Conservation (phyloP, 2,888 invertebrate species). For the Rhagonycha fulva region DNA sequence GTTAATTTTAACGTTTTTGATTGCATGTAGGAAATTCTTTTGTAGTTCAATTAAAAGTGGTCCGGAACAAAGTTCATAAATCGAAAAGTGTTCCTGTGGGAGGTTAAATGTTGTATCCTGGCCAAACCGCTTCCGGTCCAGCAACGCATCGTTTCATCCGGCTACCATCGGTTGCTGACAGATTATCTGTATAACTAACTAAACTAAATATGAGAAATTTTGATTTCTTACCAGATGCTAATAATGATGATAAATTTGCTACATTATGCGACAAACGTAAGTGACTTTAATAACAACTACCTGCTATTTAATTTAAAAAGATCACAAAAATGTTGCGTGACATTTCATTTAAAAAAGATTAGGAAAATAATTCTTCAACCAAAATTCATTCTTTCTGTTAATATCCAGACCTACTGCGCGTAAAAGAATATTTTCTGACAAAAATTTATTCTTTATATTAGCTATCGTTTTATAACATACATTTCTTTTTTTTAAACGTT, state of each 20-base stretch:
- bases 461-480: neutral
- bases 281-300: slow-evolving; percentile 18
- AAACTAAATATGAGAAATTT: slow-evolving; percentile 27
- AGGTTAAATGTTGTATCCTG: slow-evolving; percentile 33
- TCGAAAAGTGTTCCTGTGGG: slow-evolving; percentile 30
- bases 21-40: slow-evolving; percentile 9
- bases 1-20: slow-evolving; percentile 6
- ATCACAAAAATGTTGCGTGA: slow-evolving; percentile 15
- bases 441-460: neutral
- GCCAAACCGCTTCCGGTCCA: slow-evolving; percentile 30
- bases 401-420: slow-evolving; percentile 11
- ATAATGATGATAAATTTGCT: slow-evolving; percentile 24
- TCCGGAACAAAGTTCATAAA: slow-evolving; percentile 23
- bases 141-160: slow-evolving; percentile 32
- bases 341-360: slow-evolving; percentile 21
- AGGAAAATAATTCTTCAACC: slow-evolving; percentile 20
- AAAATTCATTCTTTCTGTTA: slow-evolving; percentile 12
- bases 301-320: slow-evolving; percentile 19
- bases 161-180: slow-evolving; percentile 30
- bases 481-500: neutral
- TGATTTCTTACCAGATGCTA: slow-evolving; percentile 21
- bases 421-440: neutral
- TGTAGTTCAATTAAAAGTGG: slow-evolving; percentile 21
- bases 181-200: slow-evolving; percentile 32
- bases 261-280: slow-evolving; percentile 14